Evolutionary conservation across 2,113 vertebrate genomes (phyloP).

Genomic region (Aspidoscelis tigris): DNA sequence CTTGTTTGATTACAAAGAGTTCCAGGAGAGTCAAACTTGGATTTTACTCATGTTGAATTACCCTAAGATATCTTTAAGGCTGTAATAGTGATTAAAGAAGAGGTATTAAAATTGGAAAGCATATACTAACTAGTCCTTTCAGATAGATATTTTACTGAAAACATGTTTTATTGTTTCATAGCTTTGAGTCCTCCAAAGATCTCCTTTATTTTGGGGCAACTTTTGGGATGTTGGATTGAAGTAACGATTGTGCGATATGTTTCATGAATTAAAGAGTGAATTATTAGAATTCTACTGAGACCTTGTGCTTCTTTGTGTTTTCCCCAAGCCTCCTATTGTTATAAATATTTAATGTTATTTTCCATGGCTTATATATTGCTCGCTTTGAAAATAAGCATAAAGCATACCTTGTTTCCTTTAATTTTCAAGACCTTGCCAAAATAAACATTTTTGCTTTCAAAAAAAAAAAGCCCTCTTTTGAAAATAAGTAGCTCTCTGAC

Average conservation of each 20-base stretch:
- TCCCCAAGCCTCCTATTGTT: neutral
- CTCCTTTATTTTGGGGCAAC: neutral
- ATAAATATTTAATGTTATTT: slow-evolving; percentile 3
- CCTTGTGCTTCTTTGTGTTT: neutral
- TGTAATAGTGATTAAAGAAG: neutral
- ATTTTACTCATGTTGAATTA: neutral
- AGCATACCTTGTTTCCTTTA: neutral
- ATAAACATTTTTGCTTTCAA: neutral
- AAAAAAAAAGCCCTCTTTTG: neutral
- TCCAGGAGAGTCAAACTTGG: neutral
- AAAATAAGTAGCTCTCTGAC: neutral
- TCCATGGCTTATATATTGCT: neutral
- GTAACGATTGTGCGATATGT: neutral
- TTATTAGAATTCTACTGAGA: neutral
- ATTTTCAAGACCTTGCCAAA: neutral
- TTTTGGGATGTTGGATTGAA: neutral
- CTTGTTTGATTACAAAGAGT: neutral
- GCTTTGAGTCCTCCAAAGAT: neutral
- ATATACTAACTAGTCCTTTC: neutral
- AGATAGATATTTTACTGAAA: neutral
- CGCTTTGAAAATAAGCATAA: neutral
- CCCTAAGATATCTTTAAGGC: neutral
- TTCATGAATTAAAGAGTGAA: neutral
- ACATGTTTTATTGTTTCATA: neutral
- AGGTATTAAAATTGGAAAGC: neutral